Percentiles rank a stretch among this genome's conserved stretches.
phyloP scores from a whole-genome alignment of 2,797 vertebrate species.

The Rachycentron canadum region DNA sequence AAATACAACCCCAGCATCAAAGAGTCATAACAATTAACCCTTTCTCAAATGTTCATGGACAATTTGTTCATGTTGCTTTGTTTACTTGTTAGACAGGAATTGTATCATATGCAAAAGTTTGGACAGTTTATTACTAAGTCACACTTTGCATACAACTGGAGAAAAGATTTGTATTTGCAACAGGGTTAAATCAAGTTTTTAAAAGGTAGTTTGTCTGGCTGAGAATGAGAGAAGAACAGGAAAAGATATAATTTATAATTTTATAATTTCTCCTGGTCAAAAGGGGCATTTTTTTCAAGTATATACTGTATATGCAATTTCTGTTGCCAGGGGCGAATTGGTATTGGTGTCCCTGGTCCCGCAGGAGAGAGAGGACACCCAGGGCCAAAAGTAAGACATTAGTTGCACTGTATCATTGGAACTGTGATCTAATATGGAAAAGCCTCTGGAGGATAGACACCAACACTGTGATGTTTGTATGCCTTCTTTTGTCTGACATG shows the following conservation, averaged over 20 bases:
- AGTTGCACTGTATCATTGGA: not conserved
- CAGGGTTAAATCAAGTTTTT: no score
- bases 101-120: no score
- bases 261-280: slow-evolving; percentile 75
- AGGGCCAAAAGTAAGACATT: slow-evolving; percentile 88
- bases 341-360: slow-evolving; percentile 86
- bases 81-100: no score
- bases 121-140: no score
- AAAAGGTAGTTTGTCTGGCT: not conserved
- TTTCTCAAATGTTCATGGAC: no score
- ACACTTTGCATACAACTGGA: no score
- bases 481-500: slow-evolving; percentile 17
- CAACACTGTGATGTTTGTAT: slow-evolving; percentile 27
- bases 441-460: slow-evolving; percentile 3
- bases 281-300: slow-evolving; percentile 88
- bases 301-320: slow-evolving; percentile 36
- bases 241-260: not conserved
- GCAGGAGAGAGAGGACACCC: slow-evolving; percentile 95
- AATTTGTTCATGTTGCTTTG: no score
- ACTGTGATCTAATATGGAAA: slow-evolving; percentile 17
- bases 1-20: no score
- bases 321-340: slow-evolving; percentile 87
- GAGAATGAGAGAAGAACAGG: no score
- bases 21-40: not conserved
- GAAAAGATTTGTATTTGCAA: no score